A percentile compares a stretch with the other conserved stretches of the same genome.
Evolutionary conservation across 2,888 invertebrate species (phyloP).

Genomic region (Exocentrus adspersus): DNA sequence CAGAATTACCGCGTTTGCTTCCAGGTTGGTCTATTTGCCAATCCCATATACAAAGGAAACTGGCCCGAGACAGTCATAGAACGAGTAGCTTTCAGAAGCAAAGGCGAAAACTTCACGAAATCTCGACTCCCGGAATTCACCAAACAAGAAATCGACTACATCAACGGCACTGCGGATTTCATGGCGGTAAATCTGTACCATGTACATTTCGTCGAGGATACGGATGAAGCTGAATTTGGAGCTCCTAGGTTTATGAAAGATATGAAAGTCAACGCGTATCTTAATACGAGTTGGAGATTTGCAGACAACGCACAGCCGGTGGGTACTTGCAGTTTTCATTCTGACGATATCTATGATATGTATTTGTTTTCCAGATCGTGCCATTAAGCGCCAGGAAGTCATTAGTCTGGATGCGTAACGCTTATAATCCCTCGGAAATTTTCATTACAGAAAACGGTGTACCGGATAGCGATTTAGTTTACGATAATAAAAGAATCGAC

Average conservation of each 20-base stretch:
- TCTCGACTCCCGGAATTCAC: constrained; percentile 74
- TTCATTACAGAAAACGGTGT: constrained; percentile 73
- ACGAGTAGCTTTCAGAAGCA: constrained; percentile 68
- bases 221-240: constrained; percentile 1
- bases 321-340: too few species aligned
- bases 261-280: not conserved
- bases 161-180: constrained; percentile 17
- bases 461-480: constrained; percentile 56
- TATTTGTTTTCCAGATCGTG: constrained; percentile 56
- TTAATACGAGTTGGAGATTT: constrained; percentile 5
- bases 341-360: too few species aligned
- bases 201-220: constrained; percentile 1
- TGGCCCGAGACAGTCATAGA: constrained; percentile 74
- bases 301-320: constrained; percentile 13
- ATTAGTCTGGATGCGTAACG: constrained; percentile 70
- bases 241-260: not conserved
- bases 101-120: constrained; percentile 59
- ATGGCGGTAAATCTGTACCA: constrained; percentile 16
- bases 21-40: constrained; percentile 51
- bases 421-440: constrained; percentile 69
- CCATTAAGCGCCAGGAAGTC: constrained; percentile 74
- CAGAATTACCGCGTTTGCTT: too few species aligned
- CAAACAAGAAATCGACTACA: constrained; percentile 66
- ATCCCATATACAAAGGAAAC: constrained; percentile 72
- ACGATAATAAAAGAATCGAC: too few species aligned